Conservation (phyloP, 2,888 invertebrate genomes). For the Steinernema carpocapsae region DNA sequence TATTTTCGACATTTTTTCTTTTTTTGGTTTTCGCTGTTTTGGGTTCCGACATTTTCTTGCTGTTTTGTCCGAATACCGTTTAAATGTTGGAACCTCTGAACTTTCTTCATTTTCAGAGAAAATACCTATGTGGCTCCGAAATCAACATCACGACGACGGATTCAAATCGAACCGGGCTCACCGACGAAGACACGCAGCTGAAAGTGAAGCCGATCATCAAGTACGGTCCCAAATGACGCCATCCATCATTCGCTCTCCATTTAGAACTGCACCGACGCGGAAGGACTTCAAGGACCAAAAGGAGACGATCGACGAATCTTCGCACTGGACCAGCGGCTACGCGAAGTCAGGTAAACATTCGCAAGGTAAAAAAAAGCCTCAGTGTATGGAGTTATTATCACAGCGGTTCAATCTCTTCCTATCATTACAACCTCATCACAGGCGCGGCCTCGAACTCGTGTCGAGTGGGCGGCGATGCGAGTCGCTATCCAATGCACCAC, state of each 20-base stretch:
- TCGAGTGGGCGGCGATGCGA: not conserved
- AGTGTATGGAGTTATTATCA: conserved; percentile 8
- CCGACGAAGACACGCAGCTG: not conserved
- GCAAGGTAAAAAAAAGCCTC: conserved; percentile 11
- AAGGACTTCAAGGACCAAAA: not conserved
- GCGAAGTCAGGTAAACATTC: not conserved
- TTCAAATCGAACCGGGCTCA: not conserved
- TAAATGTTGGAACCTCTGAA: no score
- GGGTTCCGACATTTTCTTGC: no score
- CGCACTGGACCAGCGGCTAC: not conserved
- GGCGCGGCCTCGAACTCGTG: conserved; percentile 22
- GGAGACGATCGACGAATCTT: not conserved
- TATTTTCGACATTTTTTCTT: no score
- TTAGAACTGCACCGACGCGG: not conserved
- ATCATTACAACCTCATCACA: conserved; percentile 16
- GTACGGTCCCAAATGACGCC: not conserved
- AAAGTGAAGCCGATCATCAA: not conserved
- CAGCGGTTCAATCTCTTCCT: conserved; percentile 27
- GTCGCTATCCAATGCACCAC: not conserved
- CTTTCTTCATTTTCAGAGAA: not conserved
- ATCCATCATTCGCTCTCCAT: not conserved
- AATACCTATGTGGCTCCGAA: not conserved
- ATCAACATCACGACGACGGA: not conserved
- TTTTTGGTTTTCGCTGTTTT: no score
- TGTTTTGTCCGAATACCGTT: no score